Conservation (phyloP, 2,797 vertebrate species). For the Notoglanidium macrostoma region DNA sequence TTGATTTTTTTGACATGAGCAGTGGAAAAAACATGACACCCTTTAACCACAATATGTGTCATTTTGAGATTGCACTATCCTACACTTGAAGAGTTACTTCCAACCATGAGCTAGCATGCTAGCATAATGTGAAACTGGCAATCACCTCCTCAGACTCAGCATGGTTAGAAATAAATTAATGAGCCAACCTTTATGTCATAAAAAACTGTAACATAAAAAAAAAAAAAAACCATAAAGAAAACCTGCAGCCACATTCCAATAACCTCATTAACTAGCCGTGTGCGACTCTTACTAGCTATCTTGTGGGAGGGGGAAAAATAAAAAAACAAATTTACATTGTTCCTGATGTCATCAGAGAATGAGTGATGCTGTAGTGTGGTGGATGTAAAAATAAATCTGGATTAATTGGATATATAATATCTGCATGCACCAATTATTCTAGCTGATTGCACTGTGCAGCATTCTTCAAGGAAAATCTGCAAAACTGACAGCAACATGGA, state of each 20-base stretch:
- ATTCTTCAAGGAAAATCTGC: conserved; percentile 81
- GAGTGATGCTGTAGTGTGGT: conserved; percentile 81
- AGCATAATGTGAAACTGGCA: background rate
- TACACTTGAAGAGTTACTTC: conserved; percentile 26
- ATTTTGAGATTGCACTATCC: conserved; percentile 14
- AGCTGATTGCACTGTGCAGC: conserved; percentile 72
- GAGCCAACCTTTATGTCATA: background rate
- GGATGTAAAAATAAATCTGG: conserved; percentile 74
- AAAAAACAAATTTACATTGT: background rate
- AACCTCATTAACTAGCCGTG: conserved; percentile 22
- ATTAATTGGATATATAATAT: conserved; percentile 69
- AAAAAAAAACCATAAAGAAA: background rate
- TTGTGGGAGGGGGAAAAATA: conserved; percentile 22
- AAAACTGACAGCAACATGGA: conserved; percentile 44
- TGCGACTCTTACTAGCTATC: conserved; percentile 4
- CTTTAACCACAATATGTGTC: conserved; percentile 30
- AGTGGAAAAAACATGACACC: conserved; percentile 25
- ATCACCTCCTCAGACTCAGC: conserved; percentile 24
- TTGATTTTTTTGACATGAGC: conserved; percentile 40
- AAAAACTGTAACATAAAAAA: background rate
- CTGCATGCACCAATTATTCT: conserved; percentile 80
- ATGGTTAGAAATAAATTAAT: conserved; percentile 15
- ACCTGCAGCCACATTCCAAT: background rate
- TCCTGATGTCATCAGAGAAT: conserved; percentile 61
- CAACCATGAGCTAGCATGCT: background rate